These are phyloP conservation scores for Nemotelus pantherinus DNA, from an alignment of 2,888 invertebrate species.

Conservation along the genomic window DNA sequence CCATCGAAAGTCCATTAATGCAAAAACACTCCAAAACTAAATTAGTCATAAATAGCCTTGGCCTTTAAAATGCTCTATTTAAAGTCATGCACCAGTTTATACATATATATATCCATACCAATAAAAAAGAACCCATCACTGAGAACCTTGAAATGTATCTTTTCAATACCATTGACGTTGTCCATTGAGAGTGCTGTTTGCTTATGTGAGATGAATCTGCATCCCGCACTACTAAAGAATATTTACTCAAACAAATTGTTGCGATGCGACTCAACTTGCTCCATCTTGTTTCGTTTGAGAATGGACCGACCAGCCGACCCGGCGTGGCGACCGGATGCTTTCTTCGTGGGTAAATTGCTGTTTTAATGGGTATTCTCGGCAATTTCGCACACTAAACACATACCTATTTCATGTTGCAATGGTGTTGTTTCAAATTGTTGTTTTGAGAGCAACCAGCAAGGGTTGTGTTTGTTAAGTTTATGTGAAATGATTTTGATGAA, in stretches of 20 bases:
- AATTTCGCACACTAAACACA: neutral
- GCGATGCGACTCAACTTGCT: neutral
- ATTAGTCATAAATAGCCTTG: too few relatives aligned
- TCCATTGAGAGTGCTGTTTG: conserved; percentile 6
- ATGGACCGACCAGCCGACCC: neutral
- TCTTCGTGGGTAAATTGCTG: conserved; percentile 19
- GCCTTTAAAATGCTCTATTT: too few relatives aligned
- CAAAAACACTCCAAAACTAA: too few relatives aligned
- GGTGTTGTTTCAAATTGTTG: neutral
- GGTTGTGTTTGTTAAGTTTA: too few relatives aligned
- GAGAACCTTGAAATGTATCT: conserved; percentile 20
- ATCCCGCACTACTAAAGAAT: neutral
- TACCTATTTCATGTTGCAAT: neutral
- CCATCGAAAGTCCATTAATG: too few relatives aligned
- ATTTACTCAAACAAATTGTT: conserved; percentile 8
- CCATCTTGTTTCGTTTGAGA: too few relatives aligned
- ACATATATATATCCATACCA: too few relatives aligned
- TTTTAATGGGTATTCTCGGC: neutral
- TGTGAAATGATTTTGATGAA: too few relatives aligned
- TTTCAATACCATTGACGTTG: conserved; percentile 10
- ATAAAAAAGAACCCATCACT: neutral
- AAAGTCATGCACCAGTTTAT: too few relatives aligned
- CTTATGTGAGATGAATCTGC: conserved; percentile 14
- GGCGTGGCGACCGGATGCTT: conserved; percentile 6
- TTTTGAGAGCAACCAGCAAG: too few relatives aligned